phyloP scores from a whole-genome alignment of 1,140 invertebrate genomes.

The Lasioglossum baleicum region DNA sequence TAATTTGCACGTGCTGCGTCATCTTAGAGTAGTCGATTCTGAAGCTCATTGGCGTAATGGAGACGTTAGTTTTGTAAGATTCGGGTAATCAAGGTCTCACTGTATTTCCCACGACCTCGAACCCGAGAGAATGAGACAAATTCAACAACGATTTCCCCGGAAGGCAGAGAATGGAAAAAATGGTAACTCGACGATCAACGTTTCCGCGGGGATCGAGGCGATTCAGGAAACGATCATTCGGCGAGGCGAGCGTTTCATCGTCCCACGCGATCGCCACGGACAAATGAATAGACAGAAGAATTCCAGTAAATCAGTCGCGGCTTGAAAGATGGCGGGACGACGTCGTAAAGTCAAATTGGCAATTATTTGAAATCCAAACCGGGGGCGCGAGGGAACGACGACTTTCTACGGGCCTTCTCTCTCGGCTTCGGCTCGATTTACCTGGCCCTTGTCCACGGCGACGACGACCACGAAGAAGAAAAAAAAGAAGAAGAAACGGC shows the following conservation, averaged over 20 bases:
- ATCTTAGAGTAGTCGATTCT: no score
- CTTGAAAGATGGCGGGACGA: not conserved
- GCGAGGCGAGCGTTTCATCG: not conserved
- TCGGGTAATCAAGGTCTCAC: no score
- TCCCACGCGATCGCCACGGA: not conserved
- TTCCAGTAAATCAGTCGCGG: constrained; percentile 58
- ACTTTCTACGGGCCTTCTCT: not conserved
- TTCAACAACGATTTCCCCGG: no score
- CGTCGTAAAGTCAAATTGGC: constrained; percentile 6
- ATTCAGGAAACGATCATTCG: no score
- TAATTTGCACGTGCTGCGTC: no score
- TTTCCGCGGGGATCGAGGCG: no score
- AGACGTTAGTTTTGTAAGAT: no score
- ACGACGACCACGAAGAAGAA: constrained; percentile 7
- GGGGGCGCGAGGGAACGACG: constrained; percentile 44
- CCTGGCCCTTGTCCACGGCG: constrained; percentile 27
- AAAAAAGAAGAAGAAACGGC: constrained; percentile 33
- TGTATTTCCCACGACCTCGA: no score
- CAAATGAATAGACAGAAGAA: constrained; percentile 50
- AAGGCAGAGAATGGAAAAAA: no score
- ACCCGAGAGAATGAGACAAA: no score
- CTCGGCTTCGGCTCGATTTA: constrained; percentile 52
- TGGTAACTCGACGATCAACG: no score
- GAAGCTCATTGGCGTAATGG: no score
- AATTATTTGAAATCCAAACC: constrained; percentile 18